These are phyloP conservation scores for Peromyscus polionotus DNA, from an alignment of 2,113 vertebrate genomes.

Conservation along the genomic window DNA sequence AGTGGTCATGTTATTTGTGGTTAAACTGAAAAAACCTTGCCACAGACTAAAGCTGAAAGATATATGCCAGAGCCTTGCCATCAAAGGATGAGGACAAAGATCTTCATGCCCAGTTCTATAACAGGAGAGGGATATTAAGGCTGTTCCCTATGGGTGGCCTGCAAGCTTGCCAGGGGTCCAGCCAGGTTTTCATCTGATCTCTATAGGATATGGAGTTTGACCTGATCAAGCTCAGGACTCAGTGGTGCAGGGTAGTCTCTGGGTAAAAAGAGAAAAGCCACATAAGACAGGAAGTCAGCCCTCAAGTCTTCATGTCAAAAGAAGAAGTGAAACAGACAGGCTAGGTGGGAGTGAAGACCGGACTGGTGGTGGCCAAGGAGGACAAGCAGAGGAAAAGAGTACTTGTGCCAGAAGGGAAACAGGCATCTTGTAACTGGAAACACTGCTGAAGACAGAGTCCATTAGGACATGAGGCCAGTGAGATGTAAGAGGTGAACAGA, in stretches of 20 bases:
- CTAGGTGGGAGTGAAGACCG: neutral
- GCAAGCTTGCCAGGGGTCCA: neutral
- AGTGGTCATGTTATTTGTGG: conserved; percentile 94
- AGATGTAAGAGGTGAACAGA: neutral
- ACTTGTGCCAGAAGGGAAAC: neutral
- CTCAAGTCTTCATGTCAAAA: too few species aligned
- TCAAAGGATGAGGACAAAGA: neutral
- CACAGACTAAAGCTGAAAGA: conserved; percentile 83
- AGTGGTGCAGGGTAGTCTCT: neutral
- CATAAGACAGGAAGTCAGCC: neutral
- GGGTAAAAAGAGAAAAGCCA: neutral
- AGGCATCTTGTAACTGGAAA: neutral
- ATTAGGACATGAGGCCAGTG: neutral
- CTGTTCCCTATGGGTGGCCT: neutral
- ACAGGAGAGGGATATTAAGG: neutral
- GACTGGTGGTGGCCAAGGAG: neutral
- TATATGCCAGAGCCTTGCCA: neutral
- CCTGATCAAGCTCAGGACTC: too few species aligned
- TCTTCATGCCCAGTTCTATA: neutral
- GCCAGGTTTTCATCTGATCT: neutral
- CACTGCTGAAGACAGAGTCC: neutral
- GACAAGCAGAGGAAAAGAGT: neutral
- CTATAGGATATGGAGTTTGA: neutral
- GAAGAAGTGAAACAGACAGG: neutral
- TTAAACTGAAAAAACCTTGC: conserved; percentile 92